Conservation (phyloP, 2,797 vertebrate species). For the Silurus aristotelis region DNA sequence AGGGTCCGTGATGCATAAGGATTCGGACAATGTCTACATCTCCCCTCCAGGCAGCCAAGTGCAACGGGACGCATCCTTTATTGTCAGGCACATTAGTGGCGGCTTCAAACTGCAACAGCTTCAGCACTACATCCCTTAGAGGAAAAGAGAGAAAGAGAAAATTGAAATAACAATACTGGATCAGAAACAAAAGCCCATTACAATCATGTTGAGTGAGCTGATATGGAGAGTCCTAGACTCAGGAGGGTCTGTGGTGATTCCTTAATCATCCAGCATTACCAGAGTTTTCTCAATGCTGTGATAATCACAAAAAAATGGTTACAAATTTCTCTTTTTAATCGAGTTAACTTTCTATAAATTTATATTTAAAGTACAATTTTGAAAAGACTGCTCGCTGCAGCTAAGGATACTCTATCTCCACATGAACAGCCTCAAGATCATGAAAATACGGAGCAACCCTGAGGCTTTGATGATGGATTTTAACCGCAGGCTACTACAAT, state of each 20-base stretch:
- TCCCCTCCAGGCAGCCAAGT: slow-evolving; percentile 94
- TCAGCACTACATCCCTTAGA: slow-evolving; percentile 89
- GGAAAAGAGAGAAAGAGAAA: slow-evolving; percentile 25
- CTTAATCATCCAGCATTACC: background rate
- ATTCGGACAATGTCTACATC: slow-evolving; percentile 95
- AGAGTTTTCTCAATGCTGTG: background rate
- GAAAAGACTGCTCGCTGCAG: too few species aligned
- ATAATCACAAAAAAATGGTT: background rate
- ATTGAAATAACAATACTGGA: background rate
- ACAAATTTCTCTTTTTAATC: background rate
- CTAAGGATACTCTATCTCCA: too few species aligned
- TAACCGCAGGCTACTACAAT: too few species aligned
- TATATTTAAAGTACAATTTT: background rate
- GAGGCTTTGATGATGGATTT: too few species aligned
- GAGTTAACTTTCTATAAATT: background rate
- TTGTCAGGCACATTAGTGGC: slow-evolving; percentile 91
- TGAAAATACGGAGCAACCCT: too few species aligned
- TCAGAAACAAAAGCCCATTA: background rate
- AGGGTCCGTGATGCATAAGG: slow-evolving; percentile 90
- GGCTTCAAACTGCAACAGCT: slow-evolving; percentile 92
- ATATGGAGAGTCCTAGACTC: background rate
- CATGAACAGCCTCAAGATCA: too few species aligned
- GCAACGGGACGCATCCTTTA: slow-evolving; percentile 94
- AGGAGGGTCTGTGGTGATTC: background rate
- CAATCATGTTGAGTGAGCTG: too few species aligned